Base-by-base conservation (phyloP, 2,888 invertebrate genomes). In the Ganaspis brasiliensis region DNA sequence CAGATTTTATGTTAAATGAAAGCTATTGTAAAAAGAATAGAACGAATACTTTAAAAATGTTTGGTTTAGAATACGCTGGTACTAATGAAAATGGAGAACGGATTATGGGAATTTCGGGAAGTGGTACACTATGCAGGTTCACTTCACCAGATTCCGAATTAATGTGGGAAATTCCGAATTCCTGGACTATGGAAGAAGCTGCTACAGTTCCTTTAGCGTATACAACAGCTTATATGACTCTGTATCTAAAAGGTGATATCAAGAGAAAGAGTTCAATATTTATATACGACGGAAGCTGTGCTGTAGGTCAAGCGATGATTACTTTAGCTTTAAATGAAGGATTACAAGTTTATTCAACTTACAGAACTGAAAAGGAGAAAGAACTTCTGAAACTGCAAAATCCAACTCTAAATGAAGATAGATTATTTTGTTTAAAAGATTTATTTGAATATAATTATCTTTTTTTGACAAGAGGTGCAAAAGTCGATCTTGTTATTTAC, bases 391-490 rank as follows among this genome's bases (percentile, higher is more conserved):
- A 92, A 84, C 63, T 87, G 49, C 61, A 78, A 40, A 95, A 94
- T 87, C 94, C 94, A 1, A 85, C 87, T 80, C 93, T 92, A n/a
- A 87, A 89, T 5, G 94, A 94, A 56, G 85, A 90, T 56, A 94
- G 96, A 87, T 96, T 98, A 87, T 57, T 63, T 1, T 49, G 75
- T n/a, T 16, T 14, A 67, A 35, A 3, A 37, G 14, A 91, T 96
- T 97, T 95, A 0, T 98, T 98, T 9, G 94, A 86, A 95, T 97
- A 89, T 93, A 95, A 0, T 96, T 98, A 0, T 74, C 93, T 95
- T 82, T 93, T 93, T 57, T 89, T 87, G 21, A 93, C 93, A 0
- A 86, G 90, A 45, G 94, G 94, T 10, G 89, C 90, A 84, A 93
- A 93, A 72, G 93, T 94, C 3, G 92, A 94, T 86, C 92, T 98